Percentiles rank a stretch among this genome's conserved stretches.
Evolutionary conservation across 2,797 vertebrate genomes (phyloP).

Genomic region (Pangasius djambal): DNA sequence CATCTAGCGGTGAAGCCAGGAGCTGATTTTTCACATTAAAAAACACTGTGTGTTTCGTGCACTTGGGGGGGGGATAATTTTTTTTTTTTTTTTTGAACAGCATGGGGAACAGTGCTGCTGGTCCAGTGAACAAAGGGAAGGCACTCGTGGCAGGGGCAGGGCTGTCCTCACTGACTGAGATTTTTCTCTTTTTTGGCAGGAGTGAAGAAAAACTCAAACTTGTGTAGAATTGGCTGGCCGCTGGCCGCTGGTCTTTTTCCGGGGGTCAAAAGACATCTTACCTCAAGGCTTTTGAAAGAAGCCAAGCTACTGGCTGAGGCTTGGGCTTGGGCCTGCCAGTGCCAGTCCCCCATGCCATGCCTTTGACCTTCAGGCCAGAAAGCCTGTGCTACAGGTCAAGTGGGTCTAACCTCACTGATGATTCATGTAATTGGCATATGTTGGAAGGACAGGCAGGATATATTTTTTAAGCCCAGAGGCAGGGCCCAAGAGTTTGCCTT

Average conservation of each 20-base stretch:
- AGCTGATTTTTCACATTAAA: neutral
- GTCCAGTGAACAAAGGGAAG: neutral
- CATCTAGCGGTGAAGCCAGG: conserved; percentile 11
- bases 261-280: neutral
- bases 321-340: neutral
- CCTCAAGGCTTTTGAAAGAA: neutral
- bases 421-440: neutral
- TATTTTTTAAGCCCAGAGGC: neutral
- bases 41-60: neutral
- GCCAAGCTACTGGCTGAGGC: neutral
- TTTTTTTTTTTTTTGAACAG: neutral
- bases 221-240: neutral
- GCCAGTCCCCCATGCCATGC: neutral
- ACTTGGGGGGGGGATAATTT: neutral
- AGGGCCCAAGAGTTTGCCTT: neutral
- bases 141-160: neutral
- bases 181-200: neutral
- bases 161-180: neutral
- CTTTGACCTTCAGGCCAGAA: neutral
- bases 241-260: neutral
- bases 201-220: neutral
- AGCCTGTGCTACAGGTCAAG: neutral
- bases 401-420: neutral
- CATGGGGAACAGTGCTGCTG: neutral
- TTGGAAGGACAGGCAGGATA: neutral